Evolutionary conservation across 1,140 invertebrate species (phyloP), one percentile per base, ranked within the genome.

Genomic region (Lordiphosa mommai): DNA sequence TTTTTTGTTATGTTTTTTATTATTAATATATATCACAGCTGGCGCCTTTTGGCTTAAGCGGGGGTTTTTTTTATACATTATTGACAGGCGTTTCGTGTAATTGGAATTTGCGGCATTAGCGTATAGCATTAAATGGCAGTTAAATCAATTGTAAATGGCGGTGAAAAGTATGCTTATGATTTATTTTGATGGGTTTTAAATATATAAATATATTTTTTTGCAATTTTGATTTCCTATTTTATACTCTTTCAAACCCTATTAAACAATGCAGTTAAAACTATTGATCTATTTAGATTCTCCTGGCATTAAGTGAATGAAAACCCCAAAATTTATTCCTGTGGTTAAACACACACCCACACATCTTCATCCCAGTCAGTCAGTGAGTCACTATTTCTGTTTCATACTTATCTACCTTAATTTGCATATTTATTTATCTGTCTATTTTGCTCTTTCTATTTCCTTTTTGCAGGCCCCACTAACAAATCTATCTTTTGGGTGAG

Each of bases 21-120:
- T n/a, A 69, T 29, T 61, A 50, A 50, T 64, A 72, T 72, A 68
- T 72, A 57, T 72, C 41, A 38, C 64, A 72, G 50, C 50, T 77
- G 67, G 49, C 43, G 47, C 33, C 37, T 49, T 57, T 56, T 43
- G 38, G 71, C 60, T 72, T 68, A 50, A 47, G 16, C 44, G 41
- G 40, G 40, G 27, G 53, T 40, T 57, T 64, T 50, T 52, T 48
- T 52, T 41, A 13, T 23, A 29, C 43, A 61, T 59, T 79, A 64
- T 68, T 63, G 57, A 67, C 40, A 52, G 36, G 30, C 50, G 20
- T 40, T 77, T 36, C 43, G 30, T 64, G 30, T 71, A 71, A 77
- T 77, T 77, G 46, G 63, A 67, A 37, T 71, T 61, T 64, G 55
- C 58, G 37, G 66, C 72, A 76, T 71, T 52, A 70, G 46, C 38